Base-by-base conservation (phyloP, 1,140 invertebrate species). In the Mactra quadrangularis region DNA sequence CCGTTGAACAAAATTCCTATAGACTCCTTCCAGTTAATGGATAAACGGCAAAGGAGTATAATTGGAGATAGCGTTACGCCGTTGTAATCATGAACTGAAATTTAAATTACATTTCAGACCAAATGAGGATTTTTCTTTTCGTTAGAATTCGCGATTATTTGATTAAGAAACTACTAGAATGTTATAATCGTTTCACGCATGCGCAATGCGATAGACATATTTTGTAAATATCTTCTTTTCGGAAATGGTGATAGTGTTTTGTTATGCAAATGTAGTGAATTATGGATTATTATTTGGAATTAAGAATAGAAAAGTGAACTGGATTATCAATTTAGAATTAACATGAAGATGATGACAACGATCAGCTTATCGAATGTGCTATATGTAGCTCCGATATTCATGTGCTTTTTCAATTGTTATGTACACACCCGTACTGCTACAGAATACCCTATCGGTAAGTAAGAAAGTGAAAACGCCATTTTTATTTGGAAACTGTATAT, bases 381-480 rank as follows among this genome's bases (percentile, higher is more conserved):
- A 0, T 76, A 76, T 62, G 13, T 76, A 19, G 7, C 53, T 11
- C 71, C 71, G 25, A 45, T 74, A 25, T 59, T 74, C 19, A 27
- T 74, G 31, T 76, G 33, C 62, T 62, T 60, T 60, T 41, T n/a
- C n/a, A n/a, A n/a, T n/a, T n/a, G n/a, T n/a, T n/a, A n/a, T n/a
- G n/a, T n/a, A n/a, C n/a, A n/a, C n/a, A n/a, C n/a, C n/a, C 59
- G 27, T 31, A 41, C 45, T 57, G 55, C 38, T n/a, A 76, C 74
- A 47, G 74, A 76, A 50, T 76, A 76, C 59, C 74, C 74, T 13
- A 76, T 76, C 17, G 74, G 74, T 76, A 76, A 33, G 74, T 72
- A 72, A 41, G n/a, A n/a, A n/a, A n/a, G n/a, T n/a, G n/a, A n/a
- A n/a, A n/a, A n/a, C n/a, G n/a, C n/a, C n/a, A n/a, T n/a, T n/a